Conservation (phyloP, 2,113 vertebrate species). For the Cottus gobio region DNA sequence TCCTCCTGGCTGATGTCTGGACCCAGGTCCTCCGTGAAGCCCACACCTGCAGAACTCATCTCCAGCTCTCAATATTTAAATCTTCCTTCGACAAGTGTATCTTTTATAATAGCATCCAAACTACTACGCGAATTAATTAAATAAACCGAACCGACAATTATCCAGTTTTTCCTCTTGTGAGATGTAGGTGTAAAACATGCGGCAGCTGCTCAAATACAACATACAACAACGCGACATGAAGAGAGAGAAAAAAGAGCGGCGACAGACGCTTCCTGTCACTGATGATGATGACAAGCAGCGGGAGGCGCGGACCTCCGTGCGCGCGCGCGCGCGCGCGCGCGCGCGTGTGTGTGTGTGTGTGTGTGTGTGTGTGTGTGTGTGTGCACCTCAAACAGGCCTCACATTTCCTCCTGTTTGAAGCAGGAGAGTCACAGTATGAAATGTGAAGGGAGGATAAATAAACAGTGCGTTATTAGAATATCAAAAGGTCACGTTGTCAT, state of each 20-base stretch:
- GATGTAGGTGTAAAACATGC: background rate
- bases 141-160: background rate
- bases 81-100: background rate
- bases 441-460: background rate
- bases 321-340: conserved; percentile 8
- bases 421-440: background rate
- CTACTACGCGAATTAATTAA: background rate
- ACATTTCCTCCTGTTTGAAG: conserved; percentile 40
- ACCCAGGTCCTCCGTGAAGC: conserved; percentile 55
- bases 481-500: background rate
- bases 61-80: conserved; percentile 9
- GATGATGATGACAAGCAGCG: conserved; percentile 48
- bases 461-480: background rate
- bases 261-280: conserved; percentile 64
- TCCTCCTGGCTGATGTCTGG: conserved; percentile 86
- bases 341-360: conserved; percentile 3
- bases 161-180: background rate
- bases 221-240: background rate
- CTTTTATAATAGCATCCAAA: background rate
- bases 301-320: background rate
- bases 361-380: background rate
- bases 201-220: conserved; percentile 38
- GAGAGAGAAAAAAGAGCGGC: background rate
- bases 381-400: background rate
- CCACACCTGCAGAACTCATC: conserved; percentile 84